Base-by-base conservation (phyloP, 2,888 invertebrate species). In the Seira ritae region DNA sequence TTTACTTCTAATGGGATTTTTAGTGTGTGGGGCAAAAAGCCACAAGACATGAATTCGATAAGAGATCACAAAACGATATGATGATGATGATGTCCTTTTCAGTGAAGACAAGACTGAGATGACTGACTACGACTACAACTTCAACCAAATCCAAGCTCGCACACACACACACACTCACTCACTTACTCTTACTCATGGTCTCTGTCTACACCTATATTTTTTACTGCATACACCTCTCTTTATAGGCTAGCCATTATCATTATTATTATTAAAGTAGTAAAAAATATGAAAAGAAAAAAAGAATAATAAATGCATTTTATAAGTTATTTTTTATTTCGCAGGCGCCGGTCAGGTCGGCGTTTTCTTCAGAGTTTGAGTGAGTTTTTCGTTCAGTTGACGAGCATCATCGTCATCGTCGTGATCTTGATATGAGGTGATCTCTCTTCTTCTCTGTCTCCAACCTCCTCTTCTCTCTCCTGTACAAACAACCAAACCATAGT, bases 331-430 rank as follows among this genome's bases (percentile, higher is more conserved):
- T n/a, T n/a, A n/a, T n/a, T 80, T 73, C 69, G 69, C 80, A 80
- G 80, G 80, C 80, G 80, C 80, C 80, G 80, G 80, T 69, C 80
- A 80, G 80, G 80, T 80, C 80, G 80, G 80, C 80, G 80, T 80
- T n/a, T n/a, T n/a, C n/a, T n/a, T n/a, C n/a, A n/a, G 80, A 80
- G 80, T 75, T n/a, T 72, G 72, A 62, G 72, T 72, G 72, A 72
- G 62, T 75, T 75, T 75, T 73, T 22, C 31, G 67, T 62, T 80
- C 68, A 73, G 73, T 80, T 73, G 80, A 80, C 73, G 72, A 79
- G 71, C 79, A 72, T 79, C 79, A 50, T 79, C 66, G 31, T 71
- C 50, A 66, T 76, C 71, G 24, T 66, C 19, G 71, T 71, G 62
- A 68, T 73, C 73, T 68, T 80, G 73, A 80, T 68, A 73, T 60